phyloP scores from a whole-genome alignment of 2,888 invertebrate genomes.

The Dilophus febrilis region DNA sequence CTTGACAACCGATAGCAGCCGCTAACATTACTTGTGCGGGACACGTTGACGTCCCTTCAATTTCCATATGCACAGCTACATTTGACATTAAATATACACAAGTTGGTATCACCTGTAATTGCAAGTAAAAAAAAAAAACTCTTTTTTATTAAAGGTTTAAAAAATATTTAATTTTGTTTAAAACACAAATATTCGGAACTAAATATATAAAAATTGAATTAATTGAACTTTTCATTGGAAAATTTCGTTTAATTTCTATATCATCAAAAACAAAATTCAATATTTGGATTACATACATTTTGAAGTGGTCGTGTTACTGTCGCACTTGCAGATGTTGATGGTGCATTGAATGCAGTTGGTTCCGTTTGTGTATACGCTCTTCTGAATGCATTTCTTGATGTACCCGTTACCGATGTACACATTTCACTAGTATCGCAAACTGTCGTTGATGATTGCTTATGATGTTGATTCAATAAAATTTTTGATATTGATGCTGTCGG shows the following conservation, averaged over 20 bases:
- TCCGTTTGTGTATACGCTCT: too few species aligned
- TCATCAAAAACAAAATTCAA: neutral
- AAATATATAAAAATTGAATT: neutral
- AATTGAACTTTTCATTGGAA: neutral
- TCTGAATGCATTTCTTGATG: too few species aligned
- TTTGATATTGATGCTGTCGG: too few species aligned
- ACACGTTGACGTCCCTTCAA: slow-evolving; percentile 55
- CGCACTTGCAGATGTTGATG: slow-evolving; percentile 15
- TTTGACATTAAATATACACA: slow-evolving; percentile 73
- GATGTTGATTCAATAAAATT: too few species aligned
- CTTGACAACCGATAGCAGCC: slow-evolving; percentile 52
- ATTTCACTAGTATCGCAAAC: too few species aligned
- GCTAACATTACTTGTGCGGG: slow-evolving; percentile 42
- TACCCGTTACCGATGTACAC: too few species aligned
- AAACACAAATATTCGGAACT: too few species aligned
- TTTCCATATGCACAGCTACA: slow-evolving; percentile 65
- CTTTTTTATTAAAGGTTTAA: too few species aligned
- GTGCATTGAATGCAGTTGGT: too few species aligned
- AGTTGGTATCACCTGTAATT: slow-evolving; percentile 36
- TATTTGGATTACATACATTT: slow-evolving; percentile 20
- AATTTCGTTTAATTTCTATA: neutral
- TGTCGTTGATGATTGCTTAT: too few species aligned
- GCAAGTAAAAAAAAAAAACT: neutral
- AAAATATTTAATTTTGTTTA: too few species aligned
- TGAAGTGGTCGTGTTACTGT: slow-evolving; percentile 24